phyloP scores from a whole-genome alignment of 2,888 invertebrate species.

The Neria commutata region DNA sequence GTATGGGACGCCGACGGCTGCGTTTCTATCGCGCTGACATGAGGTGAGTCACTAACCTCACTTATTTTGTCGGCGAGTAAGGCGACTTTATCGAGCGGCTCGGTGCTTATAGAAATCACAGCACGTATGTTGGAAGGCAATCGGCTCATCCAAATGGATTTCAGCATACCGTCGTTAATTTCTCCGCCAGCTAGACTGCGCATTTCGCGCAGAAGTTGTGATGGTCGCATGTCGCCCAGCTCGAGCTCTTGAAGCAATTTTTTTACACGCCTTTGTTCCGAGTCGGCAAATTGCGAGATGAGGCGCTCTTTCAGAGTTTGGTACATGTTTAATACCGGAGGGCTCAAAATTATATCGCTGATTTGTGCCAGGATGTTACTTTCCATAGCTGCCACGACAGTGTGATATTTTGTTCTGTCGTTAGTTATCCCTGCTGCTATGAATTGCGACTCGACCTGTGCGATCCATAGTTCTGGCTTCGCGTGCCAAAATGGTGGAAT shows the following conservation, averaged over 20 bases:
- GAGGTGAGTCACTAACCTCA: conserved; percentile 13
- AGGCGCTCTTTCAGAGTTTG: conserved; percentile 25
- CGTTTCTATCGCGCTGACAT: too few relatives aligned
- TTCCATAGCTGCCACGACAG: conserved; percentile 33
- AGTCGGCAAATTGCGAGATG: conserved; percentile 28
- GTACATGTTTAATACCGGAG: conserved; percentile 29
- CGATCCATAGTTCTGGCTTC: conserved; percentile 43
- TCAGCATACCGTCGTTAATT: conserved; percentile 18
- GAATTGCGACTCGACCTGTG: conserved; percentile 42
- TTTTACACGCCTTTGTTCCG: conserved; percentile 28
- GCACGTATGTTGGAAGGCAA: conserved; percentile 10
- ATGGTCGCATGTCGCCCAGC: conserved; percentile 28
- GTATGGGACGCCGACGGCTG: background rate
- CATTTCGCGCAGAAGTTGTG: conserved; percentile 29
- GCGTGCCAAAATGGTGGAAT: conserved; percentile 39
- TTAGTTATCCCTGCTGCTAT: conserved; percentile 27
- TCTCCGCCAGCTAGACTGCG: conserved; percentile 18
- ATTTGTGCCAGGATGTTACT: conserved; percentile 31
- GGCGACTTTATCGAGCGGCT: conserved; percentile 6
- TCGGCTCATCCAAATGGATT: conserved; percentile 18
- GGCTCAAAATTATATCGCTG: conserved; percentile 26
- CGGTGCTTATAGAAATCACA: conserved; percentile 17
- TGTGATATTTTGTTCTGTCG: conserved; percentile 37
- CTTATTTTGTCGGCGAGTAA: conserved; percentile 15
- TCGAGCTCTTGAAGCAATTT: conserved; percentile 27